Evolutionary conservation across 2,888 invertebrate genomes (phyloP), one percentile per base, ranked within the genome.

Genomic region (Dioctria linearis): DNA sequence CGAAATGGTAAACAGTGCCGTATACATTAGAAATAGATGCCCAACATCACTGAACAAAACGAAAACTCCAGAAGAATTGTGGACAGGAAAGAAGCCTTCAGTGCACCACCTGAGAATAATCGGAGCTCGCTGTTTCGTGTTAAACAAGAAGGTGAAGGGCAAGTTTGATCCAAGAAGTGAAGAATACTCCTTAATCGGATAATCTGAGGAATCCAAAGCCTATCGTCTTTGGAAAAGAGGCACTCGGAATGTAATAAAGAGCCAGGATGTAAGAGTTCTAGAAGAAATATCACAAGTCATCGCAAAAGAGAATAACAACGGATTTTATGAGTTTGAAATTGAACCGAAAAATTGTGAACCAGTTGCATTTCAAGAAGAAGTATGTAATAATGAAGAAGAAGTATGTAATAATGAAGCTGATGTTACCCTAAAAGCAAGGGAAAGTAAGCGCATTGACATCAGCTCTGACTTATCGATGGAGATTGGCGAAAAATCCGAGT

Each of bases 41-140:
- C 84, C 85, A 3, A 85, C 85, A 4, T 86, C 83, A 5, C 40
- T 49, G 6, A 66, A 42, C 0, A 11, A 13, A 40, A 81, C 79
- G 46, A 84, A 85, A 59, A 84, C 86, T 5, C 57, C 80, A 51
- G 84, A 81, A 81, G 86, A 87, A 82, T 13, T 86, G 4, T 82
- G 80, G 82, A 54, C 43, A 13, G 79, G 59, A 11, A 80, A 76
- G 49, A 69, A 43, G 59, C 82, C 82, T 5, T 11, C 71, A 25
- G 39, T 81, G 8, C 37, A 76, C n/a, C 78, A 80, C 76, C 63
- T 83, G 3, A 49, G 59, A 43, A 54, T 42, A 11, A 79, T 83
- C 51, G 81, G 82, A 11, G 51, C 78, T 43, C 51, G 71, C 39
- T 80, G 57, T 9, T 80, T 81, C 9, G 82, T 73, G 43, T 49